Base-by-base conservation (phyloP, 2,113 vertebrate species). In the Ellobius talpinus region DNA sequence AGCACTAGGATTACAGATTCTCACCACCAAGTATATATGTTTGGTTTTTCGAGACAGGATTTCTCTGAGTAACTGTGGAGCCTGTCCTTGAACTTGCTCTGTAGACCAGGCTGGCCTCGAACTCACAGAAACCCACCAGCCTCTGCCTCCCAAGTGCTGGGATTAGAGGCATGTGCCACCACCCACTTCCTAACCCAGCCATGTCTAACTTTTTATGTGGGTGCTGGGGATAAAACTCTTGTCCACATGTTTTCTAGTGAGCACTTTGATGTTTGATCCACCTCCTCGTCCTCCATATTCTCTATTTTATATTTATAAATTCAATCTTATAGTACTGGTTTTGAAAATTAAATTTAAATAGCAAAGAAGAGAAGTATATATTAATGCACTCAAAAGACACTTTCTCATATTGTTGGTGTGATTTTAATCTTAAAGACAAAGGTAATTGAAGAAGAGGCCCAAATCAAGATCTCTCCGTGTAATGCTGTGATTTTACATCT, bases 391-490 rank as follows among this genome's bases (percentile, higher is more conserved):
- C 31, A 90, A 90, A 52, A 8, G n/a, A 66, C 7, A 31, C 89
- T 90, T 89, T 93, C 31, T 47, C 24, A 0, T 68, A 74, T 77
- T 93, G 55, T 23, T 74, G 23, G 65, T 23, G 1, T n/a, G 42
- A 47, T 36, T 68, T 65, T 47, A 68, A 68, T 47, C 31, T 55
- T 93, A 52, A 82, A 61, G 16, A 50, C 39, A 39, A 95, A 76
- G 77, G 21, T 26, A 94, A 42, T 36, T 21, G 52, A 90, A 93
- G 79, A 97, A n/a, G 23, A 93, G 87, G 52, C 84, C 88, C 94
- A 92, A 95, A 61, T 23, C 39, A 77, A 84, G 63, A 77, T 82
- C 58, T 89, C 72, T 93, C 13, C 36, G 24, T 47, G 45, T 50
- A 33, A 72, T 52, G 29, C 42, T 39, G 19, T 50, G 50, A 88